Evolutionary conservation across 1,140 invertebrate species (phyloP), one percentile per base, ranked within the genome.

Genomic region (Hypothenemus hampei): DNA sequence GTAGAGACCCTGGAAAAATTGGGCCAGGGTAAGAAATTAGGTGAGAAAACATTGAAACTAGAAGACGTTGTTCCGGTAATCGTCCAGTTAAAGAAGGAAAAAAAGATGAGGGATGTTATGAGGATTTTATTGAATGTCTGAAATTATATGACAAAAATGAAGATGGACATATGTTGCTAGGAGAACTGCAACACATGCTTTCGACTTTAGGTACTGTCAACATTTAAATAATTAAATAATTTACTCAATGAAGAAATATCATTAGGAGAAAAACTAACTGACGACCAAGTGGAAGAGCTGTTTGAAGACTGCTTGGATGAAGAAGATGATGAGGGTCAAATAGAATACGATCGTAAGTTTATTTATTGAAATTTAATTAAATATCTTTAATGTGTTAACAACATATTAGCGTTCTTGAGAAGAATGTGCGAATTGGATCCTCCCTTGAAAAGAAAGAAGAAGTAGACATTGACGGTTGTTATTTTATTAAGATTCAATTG

Each of bases 301-400:
- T 73, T 93, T 61, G 89, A 85, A 73, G 88, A 89, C 66, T 93
- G 89, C 76, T 84, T 90, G 78, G 89, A 90, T 67, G 79, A 86
- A 63, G 91, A 94, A 78, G 91, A 96, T 76, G 91, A 95, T 44
- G 93, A 96, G 62, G 93, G 93, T 68, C 87, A 91, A 77, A 89
- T 95, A 77, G 87, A 88, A 66, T 96, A 94, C 75, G 84, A 84
- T 71, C 86, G 91, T 94, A 81, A 89, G 88, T 46, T 43, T 40
- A 10, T 26, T 16, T 33, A 48, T 7, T 18, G 11, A 7, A 21
- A 31, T 24, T 40, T 37, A 37, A 16, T 15, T 48, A 10, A 31
- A 29, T 20, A 16, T 19, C n/a, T n/a, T 47, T 22, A n/a, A 3
- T 26, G n/a, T n/a, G n/a, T 18, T 50, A 19, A 24, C 18, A 39